Conservation (phyloP, 2,888 invertebrate species). For the Epistrophe eligans region DNA sequence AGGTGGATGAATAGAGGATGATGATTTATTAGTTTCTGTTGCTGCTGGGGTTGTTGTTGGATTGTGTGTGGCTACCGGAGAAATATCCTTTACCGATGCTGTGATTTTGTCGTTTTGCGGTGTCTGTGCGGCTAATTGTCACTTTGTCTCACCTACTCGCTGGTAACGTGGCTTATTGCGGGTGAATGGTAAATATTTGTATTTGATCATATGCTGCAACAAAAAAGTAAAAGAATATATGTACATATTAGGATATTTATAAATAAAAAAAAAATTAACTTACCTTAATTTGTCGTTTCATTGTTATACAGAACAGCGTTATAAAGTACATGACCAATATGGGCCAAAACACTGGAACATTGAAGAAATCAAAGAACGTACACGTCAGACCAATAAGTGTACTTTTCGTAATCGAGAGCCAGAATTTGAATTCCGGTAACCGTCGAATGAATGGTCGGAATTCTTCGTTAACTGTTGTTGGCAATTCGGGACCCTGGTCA, state of each 20-base stretch:
- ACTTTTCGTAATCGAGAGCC: slow-evolving; percentile 98
- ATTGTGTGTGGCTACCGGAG: slow-evolving; percentile 77
- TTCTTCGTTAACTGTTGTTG: slow-evolving; percentile 97
- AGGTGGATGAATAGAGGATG: slow-evolving; percentile 81
- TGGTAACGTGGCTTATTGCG: slow-evolving; percentile 98
- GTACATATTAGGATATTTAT: too few species aligned
- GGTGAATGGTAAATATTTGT: slow-evolving; percentile 99
- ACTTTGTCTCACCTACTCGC: slow-evolving; percentile 85
- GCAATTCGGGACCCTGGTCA: slow-evolving; percentile 93
- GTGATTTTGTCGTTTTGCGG: slow-evolving; percentile 78
- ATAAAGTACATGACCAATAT: slow-evolving; percentile 99
- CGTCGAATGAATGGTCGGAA: slow-evolving; percentile 98
- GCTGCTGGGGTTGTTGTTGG: slow-evolving; percentile 68
- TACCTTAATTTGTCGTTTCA: slow-evolving; percentile 99
- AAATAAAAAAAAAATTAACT: slow-evolving; percentile 76
- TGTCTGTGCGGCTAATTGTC: slow-evolving; percentile 85
- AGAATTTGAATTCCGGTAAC: slow-evolving; percentile 99
- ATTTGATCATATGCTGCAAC: slow-evolving; percentile 99
- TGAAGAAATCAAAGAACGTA: slow-evolving; percentile 98
- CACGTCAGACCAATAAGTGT: slow-evolving; percentile 94
- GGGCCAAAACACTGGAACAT: slow-evolving; percentile 99
- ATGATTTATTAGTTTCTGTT: slow-evolving; percentile 75
- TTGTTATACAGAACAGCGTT: slow-evolving; percentile 98
- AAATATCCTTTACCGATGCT: slow-evolving; percentile 78
- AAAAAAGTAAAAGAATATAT: not conserved